A percentile compares a stretch with the other conserved stretches of the same genome.
Conservation (phyloP, 1,140 invertebrate genomes). For the Nebria ingens region DNA sequence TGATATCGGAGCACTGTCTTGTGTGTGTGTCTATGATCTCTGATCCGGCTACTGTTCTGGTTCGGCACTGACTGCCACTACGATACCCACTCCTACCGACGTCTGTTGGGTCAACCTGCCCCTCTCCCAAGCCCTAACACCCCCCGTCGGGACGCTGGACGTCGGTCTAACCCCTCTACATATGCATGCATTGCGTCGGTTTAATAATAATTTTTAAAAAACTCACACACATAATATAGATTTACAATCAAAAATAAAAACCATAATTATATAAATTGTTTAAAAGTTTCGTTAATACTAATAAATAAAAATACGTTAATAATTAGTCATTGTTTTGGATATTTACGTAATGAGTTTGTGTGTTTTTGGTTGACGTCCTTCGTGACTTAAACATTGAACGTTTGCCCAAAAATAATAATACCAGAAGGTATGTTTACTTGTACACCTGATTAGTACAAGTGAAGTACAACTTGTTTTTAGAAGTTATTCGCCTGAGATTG, state of each 20-base stretch:
- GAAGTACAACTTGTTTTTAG: neutral
- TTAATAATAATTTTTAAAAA: neutral
- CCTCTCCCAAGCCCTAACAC: neutral
- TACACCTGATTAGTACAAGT: neutral
- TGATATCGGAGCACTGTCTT: neutral
- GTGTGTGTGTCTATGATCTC: conserved; percentile 3
- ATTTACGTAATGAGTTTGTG: neutral
- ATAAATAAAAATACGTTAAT: neutral
- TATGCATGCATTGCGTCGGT: neutral
- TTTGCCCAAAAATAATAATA: conserved; percentile 5
- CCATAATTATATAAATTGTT: neutral
- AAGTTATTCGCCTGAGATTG: too few relatives aligned
- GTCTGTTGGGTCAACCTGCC: neutral
- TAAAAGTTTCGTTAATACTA: neutral
- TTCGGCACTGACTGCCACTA: conserved; percentile 12
- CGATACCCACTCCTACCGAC: neutral
- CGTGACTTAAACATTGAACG: neutral
- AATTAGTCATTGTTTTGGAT: neutral
- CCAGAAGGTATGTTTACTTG: neutral
- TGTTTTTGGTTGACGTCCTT: neutral
- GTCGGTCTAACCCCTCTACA: neutral
- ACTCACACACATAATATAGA: neutral
- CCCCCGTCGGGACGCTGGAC: neutral
- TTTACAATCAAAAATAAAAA: neutral
- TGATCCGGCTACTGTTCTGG: conserved; percentile 10